Percentiles rank a stretch among this genome's conserved stretches.
Evolutionary conservation across 2,888 invertebrate species (phyloP).

Genomic region (Bellardia bayeri): DNA sequence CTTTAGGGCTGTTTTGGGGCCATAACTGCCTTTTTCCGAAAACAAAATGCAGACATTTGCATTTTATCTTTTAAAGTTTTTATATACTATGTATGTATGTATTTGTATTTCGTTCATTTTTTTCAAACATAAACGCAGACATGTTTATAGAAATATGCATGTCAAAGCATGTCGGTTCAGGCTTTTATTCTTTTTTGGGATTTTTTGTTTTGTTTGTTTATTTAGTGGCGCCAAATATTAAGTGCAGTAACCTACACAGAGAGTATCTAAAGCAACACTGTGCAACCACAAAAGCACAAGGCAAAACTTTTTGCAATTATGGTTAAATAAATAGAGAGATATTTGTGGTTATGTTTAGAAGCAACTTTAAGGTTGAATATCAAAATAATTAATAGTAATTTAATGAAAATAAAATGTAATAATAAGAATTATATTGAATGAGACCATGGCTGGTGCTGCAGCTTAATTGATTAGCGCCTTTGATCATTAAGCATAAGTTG

Average conservation of each 20-base stretch:
- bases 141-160: slow-evolving; percentile 50
- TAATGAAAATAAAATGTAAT: not conserved
- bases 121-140: slow-evolving; percentile 46
- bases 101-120: not conserved
- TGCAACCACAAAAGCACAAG: slow-evolving; percentile 18
- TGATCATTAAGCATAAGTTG: too few species aligned
- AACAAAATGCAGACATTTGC: slow-evolving; percentile 15
- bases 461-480: too few species aligned
- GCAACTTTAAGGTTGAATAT: not conserved
- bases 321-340: not conserved
- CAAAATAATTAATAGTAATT: not conserved
- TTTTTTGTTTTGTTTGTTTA: slow-evolving; percentile 28
- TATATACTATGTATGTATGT: too few species aligned
- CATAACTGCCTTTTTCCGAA: slow-evolving; percentile 1
- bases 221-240: slow-evolving; percentile 66
- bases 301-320: slow-evolving; percentile 1
- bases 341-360: not conserved
- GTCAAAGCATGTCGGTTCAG: slow-evolving; percentile 55
- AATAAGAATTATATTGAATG: too few species aligned
- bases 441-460: too few species aligned
- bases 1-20: not conserved
- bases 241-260: slow-evolving; percentile 60
- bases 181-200: not conserved
- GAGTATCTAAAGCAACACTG: slow-evolving; percentile 36
- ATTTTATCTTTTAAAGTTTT: slow-evolving; percentile 10